Base-by-base conservation (phyloP, 2,797 vertebrate genomes). In the Falco biarmicus region DNA sequence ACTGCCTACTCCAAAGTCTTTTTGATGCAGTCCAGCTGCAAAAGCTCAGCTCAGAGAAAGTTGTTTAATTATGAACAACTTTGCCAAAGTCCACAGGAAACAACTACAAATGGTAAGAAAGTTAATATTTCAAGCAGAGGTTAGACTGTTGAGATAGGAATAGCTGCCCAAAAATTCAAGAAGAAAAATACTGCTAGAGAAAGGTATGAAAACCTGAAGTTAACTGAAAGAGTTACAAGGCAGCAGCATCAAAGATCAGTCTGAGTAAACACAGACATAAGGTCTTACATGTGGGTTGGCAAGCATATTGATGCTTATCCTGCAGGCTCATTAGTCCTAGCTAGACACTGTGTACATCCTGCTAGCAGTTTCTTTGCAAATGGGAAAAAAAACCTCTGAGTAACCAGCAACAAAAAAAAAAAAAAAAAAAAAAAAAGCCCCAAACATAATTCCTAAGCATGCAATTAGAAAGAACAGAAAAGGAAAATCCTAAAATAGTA, bases 391-490 rank as follows among this genome's bases (percentile, higher is more conserved):
- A 0, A 34, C 53, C 18, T 11, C 43, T 17, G 13, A 75, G 20
- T 37, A 47, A 32, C 9, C 7, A 26, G 16, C 6, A 84, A 61
- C 2, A 6, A 54, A 73, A 47, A 43, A n/a, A 32, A 22, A 17
- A 1, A 24, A 37, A 37, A 15, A 11, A 50, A 53, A 20, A 1
- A 26, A n/a, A 13, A 51, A 50, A 48, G 1, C 3, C 13, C 14
- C 19, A 50, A 47, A 34, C 6, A 34, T 26, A 39, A 78, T 43
- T 91, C 64, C n/a, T 66, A 53, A 39, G 19, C 12, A 68, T 24
- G 5, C 41, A 56, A 66, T 43, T 39, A 39, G 18, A 65, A 84
- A 83, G 13, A 87, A 69, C 0, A 66, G 25, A 28, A 80, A 68
- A 86, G 64, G 1, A 43, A 68, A 88, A 79, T 32, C 3, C 4